phyloP scores from a whole-genome alignment of 2,113 vertebrate genomes.

The Dicentrarchus labrax region DNA sequence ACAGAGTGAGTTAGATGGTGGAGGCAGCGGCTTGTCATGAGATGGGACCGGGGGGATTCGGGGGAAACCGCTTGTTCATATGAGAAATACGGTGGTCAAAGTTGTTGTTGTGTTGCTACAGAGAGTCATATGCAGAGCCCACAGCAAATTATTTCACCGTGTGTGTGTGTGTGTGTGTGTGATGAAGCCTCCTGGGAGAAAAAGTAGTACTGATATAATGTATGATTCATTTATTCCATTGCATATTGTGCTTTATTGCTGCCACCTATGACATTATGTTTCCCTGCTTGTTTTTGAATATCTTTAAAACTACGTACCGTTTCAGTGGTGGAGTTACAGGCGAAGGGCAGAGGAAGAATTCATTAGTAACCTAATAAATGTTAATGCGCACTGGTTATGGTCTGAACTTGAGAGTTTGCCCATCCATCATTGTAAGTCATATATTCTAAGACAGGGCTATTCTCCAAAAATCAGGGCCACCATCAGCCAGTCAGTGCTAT shows the following conservation, averaged over 20 bases:
- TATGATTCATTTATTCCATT: neutral
- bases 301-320: neutral
- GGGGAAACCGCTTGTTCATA: slow-evolving; percentile 18
- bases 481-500: neutral
- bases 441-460: neutral
- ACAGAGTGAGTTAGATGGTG: slow-evolving; percentile 12
- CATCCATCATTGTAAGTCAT: neutral
- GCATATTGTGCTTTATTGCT: neutral
- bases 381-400: neutral
- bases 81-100: neutral
- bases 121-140: slow-evolving; percentile 25
- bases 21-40: slow-evolving; percentile 19
- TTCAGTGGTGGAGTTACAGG: neutral
- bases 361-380: neutral
- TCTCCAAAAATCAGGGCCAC: neutral
- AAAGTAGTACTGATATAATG: neutral
- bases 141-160: neutral
- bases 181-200: neutral
- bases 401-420: neutral
- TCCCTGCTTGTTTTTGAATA: neutral
- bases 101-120: neutral
- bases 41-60: slow-evolving; percentile 22
- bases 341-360: neutral
- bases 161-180: neutral
- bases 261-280: neutral